Conservation (phyloP, 2,888 invertebrate species). For the Hyles lineata region DNA sequence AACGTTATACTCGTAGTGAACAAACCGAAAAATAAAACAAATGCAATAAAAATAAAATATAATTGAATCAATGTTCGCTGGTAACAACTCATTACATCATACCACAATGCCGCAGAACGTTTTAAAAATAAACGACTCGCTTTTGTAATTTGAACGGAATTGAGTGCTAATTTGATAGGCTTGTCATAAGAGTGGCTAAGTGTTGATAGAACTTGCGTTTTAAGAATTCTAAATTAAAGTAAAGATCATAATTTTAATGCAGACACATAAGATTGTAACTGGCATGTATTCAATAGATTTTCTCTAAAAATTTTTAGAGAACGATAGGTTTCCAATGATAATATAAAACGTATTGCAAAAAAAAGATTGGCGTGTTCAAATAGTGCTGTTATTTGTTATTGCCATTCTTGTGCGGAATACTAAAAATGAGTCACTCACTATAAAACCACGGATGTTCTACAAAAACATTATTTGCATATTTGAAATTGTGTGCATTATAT, state of each 20-base stretch:
- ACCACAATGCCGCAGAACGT: background rate
- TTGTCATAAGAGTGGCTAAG: background rate
- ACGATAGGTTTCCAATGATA: no score
- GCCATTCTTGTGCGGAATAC: background rate
- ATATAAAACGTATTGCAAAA: no score
- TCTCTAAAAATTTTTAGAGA: background rate
- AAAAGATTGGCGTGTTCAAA: background rate
- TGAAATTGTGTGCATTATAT: background rate
- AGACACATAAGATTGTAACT: no score
- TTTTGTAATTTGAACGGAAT: background rate
- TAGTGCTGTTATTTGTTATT: background rate
- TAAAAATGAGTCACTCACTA: background rate
- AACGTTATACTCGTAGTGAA: no score
- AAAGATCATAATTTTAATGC: no score
- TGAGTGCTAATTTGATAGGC: background rate
- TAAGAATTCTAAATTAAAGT: background rate
- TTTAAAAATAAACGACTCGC: background rate
- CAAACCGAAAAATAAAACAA: background rate
- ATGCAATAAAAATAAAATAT: background rate
- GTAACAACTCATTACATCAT: background rate
- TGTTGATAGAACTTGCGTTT: background rate
- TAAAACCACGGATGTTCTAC: background rate
- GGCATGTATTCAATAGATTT: background rate
- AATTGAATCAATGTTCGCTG: background rate
- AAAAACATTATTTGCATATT: conserved; percentile 13